Percentiles rank a stretch among this genome's conserved stretches.
Evolutionary conservation across 2,888 invertebrate species (phyloP).

Genomic region (Nezara viridula): DNA sequence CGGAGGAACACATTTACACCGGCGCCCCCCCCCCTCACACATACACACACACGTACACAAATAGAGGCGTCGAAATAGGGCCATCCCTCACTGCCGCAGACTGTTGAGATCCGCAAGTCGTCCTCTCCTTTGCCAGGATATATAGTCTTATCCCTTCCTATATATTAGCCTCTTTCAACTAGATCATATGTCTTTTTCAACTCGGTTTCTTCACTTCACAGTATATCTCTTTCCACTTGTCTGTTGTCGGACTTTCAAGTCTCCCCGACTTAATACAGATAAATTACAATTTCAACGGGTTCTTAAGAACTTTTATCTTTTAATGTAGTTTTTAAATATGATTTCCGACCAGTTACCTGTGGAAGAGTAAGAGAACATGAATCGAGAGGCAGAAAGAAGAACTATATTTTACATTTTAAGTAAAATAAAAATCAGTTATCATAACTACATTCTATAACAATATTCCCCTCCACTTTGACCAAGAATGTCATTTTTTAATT

Average conservation of each 20-base stretch:
- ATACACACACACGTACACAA: too few relatives aligned
- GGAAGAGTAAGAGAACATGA: too few relatives aligned
- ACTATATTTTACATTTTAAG: too few relatives aligned
- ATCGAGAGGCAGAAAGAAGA: too few relatives aligned
- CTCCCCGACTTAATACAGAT: not conserved
- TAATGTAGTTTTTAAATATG: too few relatives aligned
- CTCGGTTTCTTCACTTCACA: not conserved
- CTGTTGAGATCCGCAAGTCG: slow-evolving; percentile 39
- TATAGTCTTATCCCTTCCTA: slow-evolving; percentile 34
- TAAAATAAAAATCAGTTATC: too few relatives aligned
- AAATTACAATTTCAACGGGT: not conserved
- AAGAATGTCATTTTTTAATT: too few relatives aligned
- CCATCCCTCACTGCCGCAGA: not conserved
- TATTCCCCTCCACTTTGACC: too few relatives aligned
- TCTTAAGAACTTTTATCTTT: too few relatives aligned
- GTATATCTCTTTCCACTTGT: slow-evolving; percentile 23
- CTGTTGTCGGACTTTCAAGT: not conserved
- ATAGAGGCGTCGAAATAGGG: not conserved
- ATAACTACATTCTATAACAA: too few relatives aligned
- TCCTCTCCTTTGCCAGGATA: not conserved
- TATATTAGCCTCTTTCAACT: slow-evolving; percentile 45
- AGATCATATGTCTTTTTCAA: slow-evolving; percentile 45
- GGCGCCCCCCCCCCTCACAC: not conserved
- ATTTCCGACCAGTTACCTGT: too few relatives aligned
- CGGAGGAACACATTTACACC: not conserved